These are phyloP conservation scores for Trachelus stipa DNA, from an alignment of 2,888 invertebrate species.

Conservation along the genomic window DNA sequence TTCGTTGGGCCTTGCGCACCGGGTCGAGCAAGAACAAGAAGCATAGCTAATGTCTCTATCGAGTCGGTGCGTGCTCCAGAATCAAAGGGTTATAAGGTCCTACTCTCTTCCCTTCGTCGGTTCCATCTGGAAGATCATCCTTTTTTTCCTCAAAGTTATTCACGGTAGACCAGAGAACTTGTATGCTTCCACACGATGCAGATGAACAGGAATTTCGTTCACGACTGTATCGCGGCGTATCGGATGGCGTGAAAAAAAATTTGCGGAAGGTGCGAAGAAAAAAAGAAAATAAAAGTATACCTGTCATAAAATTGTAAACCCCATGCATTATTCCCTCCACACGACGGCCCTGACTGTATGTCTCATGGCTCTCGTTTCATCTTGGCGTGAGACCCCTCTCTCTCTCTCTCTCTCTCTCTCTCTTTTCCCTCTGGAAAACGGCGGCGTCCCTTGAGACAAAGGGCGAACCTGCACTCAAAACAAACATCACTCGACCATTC, in stretches of 20 bases:
- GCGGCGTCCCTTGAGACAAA: constrained; percentile 57
- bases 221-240: background rate
- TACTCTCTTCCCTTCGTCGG: background rate
- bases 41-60: constrained; percentile 49
- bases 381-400: background rate
- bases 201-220: background rate
- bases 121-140: background rate
- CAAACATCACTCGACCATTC: constrained; percentile 59
- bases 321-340: background rate
- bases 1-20: constrained; percentile 23
- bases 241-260: background rate
- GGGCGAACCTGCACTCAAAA: constrained; percentile 62
- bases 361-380: background rate
- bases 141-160: background rate
- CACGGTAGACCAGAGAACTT: background rate
- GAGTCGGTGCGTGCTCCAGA: constrained; percentile 17
- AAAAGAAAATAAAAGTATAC: constrained; percentile 27
- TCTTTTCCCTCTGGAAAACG: constrained; percentile 19
- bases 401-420: background rate
- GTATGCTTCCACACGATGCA: background rate
- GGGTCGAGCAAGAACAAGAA: constrained; percentile 42
- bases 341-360: background rate
- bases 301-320: background rate
- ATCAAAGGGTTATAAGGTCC: background rate
- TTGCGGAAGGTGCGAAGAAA: constrained; percentile 26